A percentile compares a stretch with the other conserved stretches of the same genome.
Conservation (phyloP, 2,888 invertebrate genomes). For the Pegoplata infirma region DNA sequence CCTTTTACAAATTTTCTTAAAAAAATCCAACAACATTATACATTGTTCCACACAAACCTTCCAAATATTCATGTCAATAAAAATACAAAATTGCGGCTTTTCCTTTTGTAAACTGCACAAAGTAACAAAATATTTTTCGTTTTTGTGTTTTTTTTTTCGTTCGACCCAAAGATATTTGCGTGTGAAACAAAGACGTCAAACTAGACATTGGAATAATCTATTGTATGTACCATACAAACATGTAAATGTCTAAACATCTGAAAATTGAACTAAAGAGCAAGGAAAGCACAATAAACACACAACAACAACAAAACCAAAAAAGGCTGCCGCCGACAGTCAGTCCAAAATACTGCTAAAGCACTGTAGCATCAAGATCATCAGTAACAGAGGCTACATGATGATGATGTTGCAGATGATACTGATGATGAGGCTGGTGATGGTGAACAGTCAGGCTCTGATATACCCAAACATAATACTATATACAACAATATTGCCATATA, state of each 20-base stretch:
- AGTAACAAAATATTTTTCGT: constrained; percentile 34
- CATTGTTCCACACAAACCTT: background rate
- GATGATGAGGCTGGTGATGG: constrained; percentile 17
- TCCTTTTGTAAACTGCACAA: constrained; percentile 34
- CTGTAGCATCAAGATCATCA: constrained; percentile 39
- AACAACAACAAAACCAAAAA: constrained; percentile 33
- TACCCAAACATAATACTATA: background rate
- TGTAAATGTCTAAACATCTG: constrained; percentile 61
- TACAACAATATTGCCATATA: background rate
- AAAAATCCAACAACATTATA: background rate
- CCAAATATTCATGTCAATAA: constrained; percentile 15
- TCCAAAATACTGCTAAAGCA: constrained; percentile 47
- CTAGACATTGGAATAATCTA: constrained; percentile 57
- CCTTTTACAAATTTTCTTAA: background rate
- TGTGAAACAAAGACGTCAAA: constrained; percentile 62
- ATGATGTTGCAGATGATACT: background rate
- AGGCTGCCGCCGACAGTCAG: constrained; percentile 55
- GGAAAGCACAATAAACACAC: background rate
- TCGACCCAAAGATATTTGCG: constrained; percentile 45
- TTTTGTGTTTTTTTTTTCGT: constrained; percentile 18
- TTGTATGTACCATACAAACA: constrained; percentile 50
- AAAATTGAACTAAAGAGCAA: constrained; percentile 37
- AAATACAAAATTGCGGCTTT: constrained; percentile 41
- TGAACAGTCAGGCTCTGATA: constrained; percentile 28
- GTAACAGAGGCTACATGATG: constrained; percentile 18